Evolutionary conservation across 1,140 invertebrate species (phyloP).

Genomic region (Olivierus martensii): DNA sequence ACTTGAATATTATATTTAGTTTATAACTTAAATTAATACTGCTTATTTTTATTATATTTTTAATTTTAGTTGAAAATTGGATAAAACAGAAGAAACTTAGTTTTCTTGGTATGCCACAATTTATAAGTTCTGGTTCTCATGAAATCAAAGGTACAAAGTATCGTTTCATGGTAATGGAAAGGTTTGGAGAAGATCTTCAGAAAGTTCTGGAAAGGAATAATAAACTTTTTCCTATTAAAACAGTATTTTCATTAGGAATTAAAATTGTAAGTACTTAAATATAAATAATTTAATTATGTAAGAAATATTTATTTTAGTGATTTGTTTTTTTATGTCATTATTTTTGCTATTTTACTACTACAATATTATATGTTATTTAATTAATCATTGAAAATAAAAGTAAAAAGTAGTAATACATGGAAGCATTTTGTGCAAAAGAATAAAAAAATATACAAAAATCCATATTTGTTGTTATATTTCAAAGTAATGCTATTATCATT

Average conservation of each 20-base stretch:
- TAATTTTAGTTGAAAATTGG: slow-evolving; percentile 58
- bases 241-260: slow-evolving; percentile 59
- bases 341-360: too few relatives aligned
- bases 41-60: slow-evolving; percentile 20
- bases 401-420: too few relatives aligned
- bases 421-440: too few relatives aligned
- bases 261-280: slow-evolving; percentile 69
- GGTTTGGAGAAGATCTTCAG: slow-evolving; percentile 77
- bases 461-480: too few relatives aligned
- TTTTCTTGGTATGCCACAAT: slow-evolving; percentile 70
- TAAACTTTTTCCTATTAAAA: slow-evolving; percentile 52
- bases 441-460: too few relatives aligned
- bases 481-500: too few relatives aligned
- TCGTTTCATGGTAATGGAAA: slow-evolving; percentile 79
- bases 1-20: slow-evolving; percentile 1
- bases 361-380: too few relatives aligned
- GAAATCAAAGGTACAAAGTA: slow-evolving; percentile 41
- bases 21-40: neutral
- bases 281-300: too few relatives aligned
- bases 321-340: too few relatives aligned
- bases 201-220: slow-evolving; percentile 55
- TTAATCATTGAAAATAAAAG: too few relatives aligned
- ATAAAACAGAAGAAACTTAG: slow-evolving; percentile 46
- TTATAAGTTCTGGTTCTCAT: slow-evolving; percentile 69
- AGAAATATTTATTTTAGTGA: too few relatives aligned